Conservation (phyloP, 2,113 vertebrate species). For the Proterorhinus semilunaris region DNA sequence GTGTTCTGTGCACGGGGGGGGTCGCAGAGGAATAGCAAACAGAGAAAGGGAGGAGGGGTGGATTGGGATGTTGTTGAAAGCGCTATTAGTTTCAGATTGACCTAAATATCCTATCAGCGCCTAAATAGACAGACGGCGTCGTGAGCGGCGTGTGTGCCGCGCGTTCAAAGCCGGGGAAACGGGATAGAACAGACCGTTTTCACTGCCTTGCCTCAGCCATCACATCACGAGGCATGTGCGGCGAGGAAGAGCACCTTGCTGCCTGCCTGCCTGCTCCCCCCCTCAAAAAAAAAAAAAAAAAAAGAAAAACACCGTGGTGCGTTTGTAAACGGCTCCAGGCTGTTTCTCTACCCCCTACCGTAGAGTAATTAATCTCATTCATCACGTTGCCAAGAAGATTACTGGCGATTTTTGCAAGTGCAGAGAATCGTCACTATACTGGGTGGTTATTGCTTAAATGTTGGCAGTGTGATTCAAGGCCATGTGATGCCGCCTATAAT, state of each 20-base stretch:
- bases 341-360: constrained; percentile 16
- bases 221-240: constrained; percentile 29
- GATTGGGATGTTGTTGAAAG: constrained; percentile 14
- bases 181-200: neutral
- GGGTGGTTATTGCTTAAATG: constrained; percentile 21
- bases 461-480: constrained; percentile 43
- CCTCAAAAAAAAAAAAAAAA: constrained; percentile 5
- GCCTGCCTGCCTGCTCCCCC: constrained; percentile 21
- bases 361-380: constrained; percentile 54
- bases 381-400: constrained; percentile 35
- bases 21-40: neutral
- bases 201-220: constrained; percentile 22
- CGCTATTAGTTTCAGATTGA: constrained; percentile 48
- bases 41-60: neutral
- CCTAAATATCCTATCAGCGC: constrained; percentile 40
- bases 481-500: neutral
- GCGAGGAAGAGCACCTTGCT: constrained; percentile 56
- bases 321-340: constrained; percentile 29
- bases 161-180: constrained; percentile 23
- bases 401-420: constrained; percentile 14
- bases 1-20: constrained; percentile 26
- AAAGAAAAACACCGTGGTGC: constrained; percentile 16
- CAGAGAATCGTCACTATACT: constrained; percentile 17
- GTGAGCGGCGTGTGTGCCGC: constrained; percentile 45
- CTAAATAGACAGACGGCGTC: constrained; percentile 36